Evolutionary conservation across 2,888 invertebrate genomes (phyloP).

Genomic region (Capitulum mitella): DNA sequence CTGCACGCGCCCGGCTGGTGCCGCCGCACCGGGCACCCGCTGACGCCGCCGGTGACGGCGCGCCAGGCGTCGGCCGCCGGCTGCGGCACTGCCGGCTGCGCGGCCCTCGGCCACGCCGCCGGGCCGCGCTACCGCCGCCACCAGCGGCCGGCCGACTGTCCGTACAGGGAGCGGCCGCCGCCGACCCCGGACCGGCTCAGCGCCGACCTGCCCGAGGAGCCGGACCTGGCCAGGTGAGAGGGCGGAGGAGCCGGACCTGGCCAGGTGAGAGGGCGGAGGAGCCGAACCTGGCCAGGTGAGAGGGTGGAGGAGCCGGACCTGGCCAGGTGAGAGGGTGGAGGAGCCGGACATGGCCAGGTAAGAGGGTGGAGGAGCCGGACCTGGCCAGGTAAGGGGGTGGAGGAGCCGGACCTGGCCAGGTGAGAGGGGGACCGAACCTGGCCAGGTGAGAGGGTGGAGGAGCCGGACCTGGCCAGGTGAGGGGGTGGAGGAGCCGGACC

Average conservation of each 20-base stretch:
- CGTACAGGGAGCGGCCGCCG: slow-evolving; percentile 53
- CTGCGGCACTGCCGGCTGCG: slow-evolving; percentile 78
- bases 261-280: too few relatives aligned
- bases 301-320: too few relatives aligned
- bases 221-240: slow-evolving; percentile 30
- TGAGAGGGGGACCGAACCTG: too few relatives aligned
- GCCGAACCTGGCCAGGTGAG: too few relatives aligned
- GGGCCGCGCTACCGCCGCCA: slow-evolving; percentile 69
- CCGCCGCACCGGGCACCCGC: slow-evolving; percentile 73
- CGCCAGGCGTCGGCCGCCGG: slow-evolving; percentile 37
- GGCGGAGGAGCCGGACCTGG: slow-evolving; percentile 27
- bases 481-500: too few relatives aligned
- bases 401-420: too few relatives aligned
- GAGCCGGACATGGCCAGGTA: too few relatives aligned
- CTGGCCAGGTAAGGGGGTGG: too few relatives aligned
- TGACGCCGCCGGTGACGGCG: slow-evolving; percentile 66
- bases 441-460: too few relatives aligned
- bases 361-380: too few relatives aligned
- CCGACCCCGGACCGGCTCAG: slow-evolving; percentile 35
- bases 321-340: too few relatives aligned
- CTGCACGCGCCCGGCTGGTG: slow-evolving; percentile 91
- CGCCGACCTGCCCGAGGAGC: slow-evolving; percentile 29
- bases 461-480: too few relatives aligned
- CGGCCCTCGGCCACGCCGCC: slow-evolving; percentile 78
- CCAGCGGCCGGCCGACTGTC: slow-evolving; percentile 63